phyloP scores from a whole-genome alignment of 1,140 invertebrate species.

The Pygmarrhopalites habei region DNA sequence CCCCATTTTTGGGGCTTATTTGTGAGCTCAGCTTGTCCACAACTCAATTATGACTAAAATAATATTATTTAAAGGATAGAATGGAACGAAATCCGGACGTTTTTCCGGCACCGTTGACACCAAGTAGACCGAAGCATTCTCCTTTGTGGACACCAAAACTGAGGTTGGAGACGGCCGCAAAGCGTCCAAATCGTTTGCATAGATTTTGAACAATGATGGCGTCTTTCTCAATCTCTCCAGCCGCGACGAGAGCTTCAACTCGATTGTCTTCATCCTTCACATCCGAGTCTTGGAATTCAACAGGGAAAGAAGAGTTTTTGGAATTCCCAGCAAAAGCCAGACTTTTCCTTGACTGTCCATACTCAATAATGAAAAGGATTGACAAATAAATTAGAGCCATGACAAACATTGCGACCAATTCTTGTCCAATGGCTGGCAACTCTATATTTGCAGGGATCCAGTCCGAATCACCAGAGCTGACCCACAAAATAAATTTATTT shows the following conservation, averaged over 20 bases:
- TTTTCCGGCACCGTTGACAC: slow-evolving; percentile 46
- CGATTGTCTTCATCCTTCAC: slow-evolving; percentile 8
- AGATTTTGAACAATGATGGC: slow-evolving; percentile 13
- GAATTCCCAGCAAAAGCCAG: background rate
- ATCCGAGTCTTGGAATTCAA: slow-evolving; percentile 3
- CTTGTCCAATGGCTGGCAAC: slow-evolving; percentile 19
- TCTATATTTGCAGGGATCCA: background rate
- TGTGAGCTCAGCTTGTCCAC: too few relatives aligned
- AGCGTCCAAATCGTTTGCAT: slow-evolving; percentile 12
- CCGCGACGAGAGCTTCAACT: background rate
- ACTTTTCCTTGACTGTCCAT: background rate
- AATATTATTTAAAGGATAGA: too few relatives aligned
- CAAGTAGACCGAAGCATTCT: slow-evolving; percentile 50
- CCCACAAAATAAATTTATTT: slow-evolving; percentile 16
- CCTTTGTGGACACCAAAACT: slow-evolving; percentile 40
- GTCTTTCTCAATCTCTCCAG: slow-evolving; percentile 4
- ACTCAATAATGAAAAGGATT: slow-evolving; percentile 9
- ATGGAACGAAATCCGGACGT: too few relatives aligned
- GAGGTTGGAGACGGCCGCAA: slow-evolving; percentile 24
- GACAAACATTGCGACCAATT: slow-evolving; percentile 16
- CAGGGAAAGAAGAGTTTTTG: background rate
- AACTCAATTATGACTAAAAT: too few relatives aligned
- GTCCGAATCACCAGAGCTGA: slow-evolving; percentile 6
- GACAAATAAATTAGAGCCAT: slow-evolving; percentile 12
- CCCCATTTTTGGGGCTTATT: too few relatives aligned